Conservation (phyloP, 2,113 vertebrate genomes). For the Pterocles gutturalis region DNA sequence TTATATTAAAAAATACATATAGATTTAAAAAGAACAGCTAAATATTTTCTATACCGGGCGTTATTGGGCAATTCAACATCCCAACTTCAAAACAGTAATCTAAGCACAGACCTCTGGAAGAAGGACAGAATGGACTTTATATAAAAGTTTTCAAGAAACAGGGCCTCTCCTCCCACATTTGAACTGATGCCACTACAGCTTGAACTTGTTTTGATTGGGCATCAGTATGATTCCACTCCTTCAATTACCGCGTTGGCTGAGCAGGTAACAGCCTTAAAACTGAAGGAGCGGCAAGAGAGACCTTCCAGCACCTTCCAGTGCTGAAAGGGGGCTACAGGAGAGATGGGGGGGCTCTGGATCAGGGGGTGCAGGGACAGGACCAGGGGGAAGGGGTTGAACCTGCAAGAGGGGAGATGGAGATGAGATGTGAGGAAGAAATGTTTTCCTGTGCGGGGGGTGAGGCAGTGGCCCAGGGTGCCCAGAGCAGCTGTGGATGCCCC, state of each 20-base stretch:
- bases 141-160: background rate
- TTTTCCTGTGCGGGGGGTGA: too few species aligned
- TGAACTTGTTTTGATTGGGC: background rate
- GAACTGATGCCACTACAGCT: background rate
- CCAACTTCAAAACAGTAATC: background rate
- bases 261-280: background rate
- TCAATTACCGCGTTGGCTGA: background rate
- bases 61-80: background rate
- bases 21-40: background rate
- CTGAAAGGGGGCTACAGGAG: too few species aligned
- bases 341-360: too few species aligned
- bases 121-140: too few species aligned
- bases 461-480: too few species aligned
- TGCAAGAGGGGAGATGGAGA: too few species aligned
- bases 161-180: background rate
- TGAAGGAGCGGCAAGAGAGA: background rate
- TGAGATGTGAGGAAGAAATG: too few species aligned
- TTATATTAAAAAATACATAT: background rate
- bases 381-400: too few species aligned
- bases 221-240: background rate
- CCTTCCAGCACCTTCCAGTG: too few species aligned
- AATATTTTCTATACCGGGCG: background rate
- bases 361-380: too few species aligned
- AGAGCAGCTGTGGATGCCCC: too few species aligned
- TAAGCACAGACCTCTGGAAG: background rate